Evolutionary conservation across 2,888 invertebrate species (phyloP).

Genomic region (Mayetiola destructor): DNA sequence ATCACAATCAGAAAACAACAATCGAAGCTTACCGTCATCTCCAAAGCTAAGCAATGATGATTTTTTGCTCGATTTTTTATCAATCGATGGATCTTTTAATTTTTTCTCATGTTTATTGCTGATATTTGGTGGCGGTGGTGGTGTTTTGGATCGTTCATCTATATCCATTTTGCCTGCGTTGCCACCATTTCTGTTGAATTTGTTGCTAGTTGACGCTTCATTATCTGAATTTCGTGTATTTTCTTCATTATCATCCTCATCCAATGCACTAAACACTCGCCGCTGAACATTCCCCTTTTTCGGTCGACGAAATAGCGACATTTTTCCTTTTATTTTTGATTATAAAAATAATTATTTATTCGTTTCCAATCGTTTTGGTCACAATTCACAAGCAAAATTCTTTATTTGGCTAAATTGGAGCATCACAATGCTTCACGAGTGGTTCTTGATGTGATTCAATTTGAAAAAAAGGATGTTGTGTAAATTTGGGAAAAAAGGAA

Average conservation of each 20-base stretch:
- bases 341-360: no score
- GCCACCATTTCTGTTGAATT: neutral
- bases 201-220: conserved; percentile 20
- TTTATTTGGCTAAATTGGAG: no score
- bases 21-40: conserved; percentile 45
- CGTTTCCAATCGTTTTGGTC: no score
- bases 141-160: conserved; percentile 21
- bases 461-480: no score
- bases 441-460: no score
- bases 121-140: conserved; percentile 17
- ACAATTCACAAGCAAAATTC: no score
- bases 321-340: conserved; percentile 2
- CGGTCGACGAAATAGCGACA: conserved; percentile 58
- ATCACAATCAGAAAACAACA: conserved; percentile 21
- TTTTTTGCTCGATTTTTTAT: conserved; percentile 36
- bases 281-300: conserved; percentile 61
- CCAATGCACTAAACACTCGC: conserved; percentile 54
- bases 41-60: conserved; percentile 63
- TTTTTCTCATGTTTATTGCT: conserved; percentile 16
- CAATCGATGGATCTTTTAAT: conserved; percentile 34
- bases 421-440: no score
- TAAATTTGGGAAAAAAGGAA: no score
- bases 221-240: conserved; percentile 38
- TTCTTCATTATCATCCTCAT: conserved; percentile 52
- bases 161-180: conserved; percentile 28